Evolutionary conservation across 2,113 vertebrate genomes (phyloP).

Genomic region (Zosterops borbonicus): DNA sequence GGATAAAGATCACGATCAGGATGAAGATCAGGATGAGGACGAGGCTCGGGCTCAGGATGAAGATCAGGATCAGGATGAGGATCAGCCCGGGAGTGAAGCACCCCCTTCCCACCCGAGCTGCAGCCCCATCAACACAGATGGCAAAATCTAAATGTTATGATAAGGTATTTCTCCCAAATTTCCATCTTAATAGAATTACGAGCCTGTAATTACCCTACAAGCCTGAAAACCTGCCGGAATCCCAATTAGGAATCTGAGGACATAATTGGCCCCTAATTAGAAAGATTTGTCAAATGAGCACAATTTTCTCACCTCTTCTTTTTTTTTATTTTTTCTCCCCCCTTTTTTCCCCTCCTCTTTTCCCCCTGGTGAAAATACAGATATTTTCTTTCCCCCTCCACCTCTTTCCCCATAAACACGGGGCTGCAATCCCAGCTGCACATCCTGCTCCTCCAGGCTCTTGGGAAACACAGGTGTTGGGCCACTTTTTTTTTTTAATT

Average conservation of each 20-base stretch:
- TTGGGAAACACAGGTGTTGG: background rate
- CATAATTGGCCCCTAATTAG: conserved; percentile 80
- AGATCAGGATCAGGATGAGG: background rate
- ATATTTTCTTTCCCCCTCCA: background rate
- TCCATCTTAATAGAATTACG: conserved; percentile 71
- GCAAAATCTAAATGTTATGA: conserved; percentile 72
- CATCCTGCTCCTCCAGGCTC: background rate
- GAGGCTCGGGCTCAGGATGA: background rate
- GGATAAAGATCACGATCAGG: rapidly evolving
- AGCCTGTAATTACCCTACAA: conserved; percentile 76
- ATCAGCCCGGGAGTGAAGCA: background rate
- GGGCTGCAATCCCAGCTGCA: background rate
- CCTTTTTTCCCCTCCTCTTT: background rate
- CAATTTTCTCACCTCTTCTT: conserved; percentile 59
- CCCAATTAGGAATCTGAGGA: conserved; percentile 76
- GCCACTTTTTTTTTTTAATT: background rate
- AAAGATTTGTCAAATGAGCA: conserved; percentile 76
- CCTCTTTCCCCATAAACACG: background rate
- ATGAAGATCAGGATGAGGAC: rapidly evolving
- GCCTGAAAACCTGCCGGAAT: conserved; percentile 75
- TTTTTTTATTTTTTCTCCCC: background rate
- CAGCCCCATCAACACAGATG: conserved; percentile 29
- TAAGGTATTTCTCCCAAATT: conserved; percentile 66
- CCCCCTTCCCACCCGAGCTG: conserved; percentile 7
- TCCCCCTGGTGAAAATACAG: background rate